Evolutionary conservation across 2,888 invertebrate genomes (phyloP).

Genomic region (Hypomecis atomaria): DNA sequence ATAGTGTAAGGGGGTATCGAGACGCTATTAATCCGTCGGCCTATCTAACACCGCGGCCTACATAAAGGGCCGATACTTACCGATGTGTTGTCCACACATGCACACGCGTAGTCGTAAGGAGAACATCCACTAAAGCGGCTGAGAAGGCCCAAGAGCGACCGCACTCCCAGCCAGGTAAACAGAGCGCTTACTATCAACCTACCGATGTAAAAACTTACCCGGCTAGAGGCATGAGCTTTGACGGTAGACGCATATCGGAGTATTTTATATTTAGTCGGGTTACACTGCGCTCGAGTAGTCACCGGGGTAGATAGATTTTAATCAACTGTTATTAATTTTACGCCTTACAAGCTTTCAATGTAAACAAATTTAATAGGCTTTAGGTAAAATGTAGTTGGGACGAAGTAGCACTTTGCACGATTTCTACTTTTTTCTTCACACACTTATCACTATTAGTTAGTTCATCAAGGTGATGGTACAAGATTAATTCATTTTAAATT

Average conservation of each 20-base stretch:
- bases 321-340: constrained; percentile 35
- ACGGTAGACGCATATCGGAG: constrained; percentile 67
- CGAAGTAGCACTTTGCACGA: constrained; percentile 73
- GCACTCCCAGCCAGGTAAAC: constrained; percentile 85
- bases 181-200: constrained; percentile 74
- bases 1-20: neutral
- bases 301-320: constrained; percentile 50
- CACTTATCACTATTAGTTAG: constrained; percentile 54
- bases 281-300: constrained; percentile 70
- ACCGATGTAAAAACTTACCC: constrained; percentile 68
- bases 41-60: constrained; percentile 55
- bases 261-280: constrained; percentile 64
- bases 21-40: constrained; percentile 53
- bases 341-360: constrained; percentile 51
- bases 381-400: constrained; percentile 58
- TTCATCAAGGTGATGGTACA: constrained; percentile 66
- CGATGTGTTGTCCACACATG: constrained; percentile 84
- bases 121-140: constrained; percentile 85
- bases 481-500: constrained; percentile 28
- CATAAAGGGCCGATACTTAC: constrained; percentile 70
- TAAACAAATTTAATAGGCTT: constrained; percentile 41
- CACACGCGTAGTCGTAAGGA: constrained; percentile 85
- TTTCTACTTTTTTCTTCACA: constrained; percentile 57
- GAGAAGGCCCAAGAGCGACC: constrained; percentile 85
- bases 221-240: constrained; percentile 76